Evolutionary conservation across 2,888 invertebrate species (phyloP).

Genomic region (Ornithoptera priamus): DNA sequence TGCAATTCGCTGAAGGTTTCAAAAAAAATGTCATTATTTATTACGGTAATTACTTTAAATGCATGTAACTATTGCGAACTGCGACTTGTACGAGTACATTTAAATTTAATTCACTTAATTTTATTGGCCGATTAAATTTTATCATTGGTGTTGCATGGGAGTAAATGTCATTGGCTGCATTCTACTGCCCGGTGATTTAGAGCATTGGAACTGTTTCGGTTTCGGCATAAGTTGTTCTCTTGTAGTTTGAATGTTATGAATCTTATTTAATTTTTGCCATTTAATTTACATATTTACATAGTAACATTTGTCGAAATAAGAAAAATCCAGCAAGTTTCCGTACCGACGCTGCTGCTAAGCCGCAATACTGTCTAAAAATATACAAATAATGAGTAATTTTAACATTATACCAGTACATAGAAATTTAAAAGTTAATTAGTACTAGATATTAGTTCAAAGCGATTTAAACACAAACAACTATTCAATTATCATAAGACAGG

Average conservation of each 20-base stretch:
- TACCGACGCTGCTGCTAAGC: no score
- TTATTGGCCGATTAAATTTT: constrained; percentile 28
- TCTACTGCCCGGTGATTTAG: constrained; percentile 22
- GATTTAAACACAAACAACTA: no score
- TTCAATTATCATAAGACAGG: no score
- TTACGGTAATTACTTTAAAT: not conserved
- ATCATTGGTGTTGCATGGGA: constrained; percentile 25
- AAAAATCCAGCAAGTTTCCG: no score
- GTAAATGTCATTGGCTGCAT: constrained; percentile 17
- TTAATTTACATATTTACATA: no score
- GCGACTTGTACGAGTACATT: constrained; percentile 3
- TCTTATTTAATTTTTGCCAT: no score
- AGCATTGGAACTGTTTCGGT: constrained; percentile 2
- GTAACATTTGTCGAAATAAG: no score
- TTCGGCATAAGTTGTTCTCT: not conserved
- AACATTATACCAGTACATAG: no score
- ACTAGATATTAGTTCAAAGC: no score
- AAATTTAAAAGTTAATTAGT: no score
- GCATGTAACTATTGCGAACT: constrained; percentile 12
- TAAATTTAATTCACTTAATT: constrained; percentile 25
- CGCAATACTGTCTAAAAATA: no score
- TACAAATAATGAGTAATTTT: no score
- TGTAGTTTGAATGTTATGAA: not conserved
- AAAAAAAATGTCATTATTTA: not conserved
- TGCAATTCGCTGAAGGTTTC: not conserved